Percentiles rank a stretch among this genome's conserved stretches.
phyloP scores from a whole-genome alignment of 2,888 invertebrate genomes.

The Sepioteuthis lessoniana region DNA sequence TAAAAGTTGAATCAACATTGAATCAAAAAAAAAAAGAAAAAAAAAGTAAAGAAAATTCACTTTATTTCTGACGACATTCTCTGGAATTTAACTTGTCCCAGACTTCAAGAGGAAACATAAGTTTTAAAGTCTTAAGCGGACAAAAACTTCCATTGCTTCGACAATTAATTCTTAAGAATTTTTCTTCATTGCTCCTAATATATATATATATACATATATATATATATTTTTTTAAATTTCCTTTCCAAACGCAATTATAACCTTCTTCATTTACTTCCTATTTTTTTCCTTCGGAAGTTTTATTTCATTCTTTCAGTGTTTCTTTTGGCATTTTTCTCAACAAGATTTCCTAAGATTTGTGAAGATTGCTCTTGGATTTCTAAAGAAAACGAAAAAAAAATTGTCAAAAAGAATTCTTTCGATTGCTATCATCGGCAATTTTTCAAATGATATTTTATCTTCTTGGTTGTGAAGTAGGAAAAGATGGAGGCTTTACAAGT shows the following conservation, averaged over 20 bases:
- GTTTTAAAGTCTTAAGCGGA: neutral
- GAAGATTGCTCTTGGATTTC: constrained; percentile 1
- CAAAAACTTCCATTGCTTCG: neutral
- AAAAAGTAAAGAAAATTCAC: no score
- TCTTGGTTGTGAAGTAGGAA: neutral
- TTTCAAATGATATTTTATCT: neutral
- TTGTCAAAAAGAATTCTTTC: neutral
- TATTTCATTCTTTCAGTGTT: neutral
- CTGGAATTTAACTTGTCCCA: neutral
- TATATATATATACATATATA: no score
- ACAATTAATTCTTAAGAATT: neutral
- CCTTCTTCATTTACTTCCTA: neutral
- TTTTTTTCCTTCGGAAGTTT: neutral
- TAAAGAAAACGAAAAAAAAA: neutral
- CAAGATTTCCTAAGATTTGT: constrained; percentile 7
- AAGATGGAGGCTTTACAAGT: neutral
- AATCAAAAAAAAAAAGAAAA: no score
- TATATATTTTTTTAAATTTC: neutral
- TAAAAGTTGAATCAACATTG: neutral
- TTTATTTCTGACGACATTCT: neutral
- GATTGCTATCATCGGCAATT: neutral
- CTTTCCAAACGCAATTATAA: neutral
- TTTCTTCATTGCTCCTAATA: neutral
- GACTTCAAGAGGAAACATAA: neutral
- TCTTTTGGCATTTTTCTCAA: neutral